phyloP scores from a whole-genome alignment of 2,113 vertebrate species.

The Felis chaus region DNA sequence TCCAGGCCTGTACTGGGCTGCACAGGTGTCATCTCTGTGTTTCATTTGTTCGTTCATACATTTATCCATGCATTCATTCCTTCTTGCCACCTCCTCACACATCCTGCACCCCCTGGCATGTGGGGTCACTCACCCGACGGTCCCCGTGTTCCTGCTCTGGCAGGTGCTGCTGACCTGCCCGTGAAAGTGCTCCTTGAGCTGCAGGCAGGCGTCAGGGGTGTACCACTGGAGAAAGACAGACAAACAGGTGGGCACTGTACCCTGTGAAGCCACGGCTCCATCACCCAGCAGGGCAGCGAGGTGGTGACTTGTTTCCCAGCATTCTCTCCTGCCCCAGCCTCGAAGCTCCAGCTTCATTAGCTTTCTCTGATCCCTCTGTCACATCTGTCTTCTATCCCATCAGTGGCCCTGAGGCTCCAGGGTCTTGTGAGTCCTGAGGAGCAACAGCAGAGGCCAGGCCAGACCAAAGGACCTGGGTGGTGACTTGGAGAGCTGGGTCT shows the following conservation, averaged over 20 bases:
- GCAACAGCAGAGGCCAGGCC: neutral
- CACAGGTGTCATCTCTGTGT: neutral
- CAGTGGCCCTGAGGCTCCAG: neutral
- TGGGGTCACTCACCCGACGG: constrained; percentile 85
- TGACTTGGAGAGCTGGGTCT: neutral
- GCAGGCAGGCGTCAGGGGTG: constrained; percentile 88
- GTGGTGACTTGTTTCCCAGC: neutral
- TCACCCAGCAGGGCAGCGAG: neutral
- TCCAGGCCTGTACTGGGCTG: neutral
- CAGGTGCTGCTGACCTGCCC: constrained; percentile 83
- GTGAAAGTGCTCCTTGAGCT: constrained; percentile 90
- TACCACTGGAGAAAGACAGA: constrained; percentile 86
- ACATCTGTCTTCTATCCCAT: neutral
- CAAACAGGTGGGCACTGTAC: neutral
- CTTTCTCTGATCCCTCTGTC: neutral
- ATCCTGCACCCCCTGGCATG: rapidly evolving
- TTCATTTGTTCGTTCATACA: neutral
- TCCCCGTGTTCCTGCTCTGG: constrained; percentile 80
- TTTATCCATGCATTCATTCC: too few species aligned
- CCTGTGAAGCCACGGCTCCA: neutral
- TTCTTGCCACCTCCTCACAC: too few species aligned
- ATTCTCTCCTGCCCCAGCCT: neutral
- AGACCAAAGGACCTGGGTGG: neutral
- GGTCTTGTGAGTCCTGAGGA: neutral
- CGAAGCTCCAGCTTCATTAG: neutral